Base-by-base conservation (phyloP, 2,797 vertebrate species). In the Arctocebus calabarensis region DNA sequence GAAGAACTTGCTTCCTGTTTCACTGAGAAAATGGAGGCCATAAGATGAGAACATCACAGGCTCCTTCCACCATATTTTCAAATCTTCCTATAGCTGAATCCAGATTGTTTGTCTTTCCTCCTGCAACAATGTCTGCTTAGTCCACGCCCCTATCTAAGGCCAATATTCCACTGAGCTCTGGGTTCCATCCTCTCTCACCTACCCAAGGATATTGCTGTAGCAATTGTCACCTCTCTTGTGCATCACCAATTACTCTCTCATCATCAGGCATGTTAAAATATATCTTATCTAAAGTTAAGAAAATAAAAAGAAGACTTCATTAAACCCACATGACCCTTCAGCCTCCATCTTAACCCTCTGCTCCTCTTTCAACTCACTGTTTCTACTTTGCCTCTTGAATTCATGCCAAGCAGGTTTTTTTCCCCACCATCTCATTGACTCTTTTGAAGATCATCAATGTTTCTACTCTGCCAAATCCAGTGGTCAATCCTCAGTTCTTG, bases 261-360 rank as follows among this genome's bases (percentile, higher is more conserved):
- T 66, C 5, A 70, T 10, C 9, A n/a, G 16, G 17, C n/a, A 34
- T 13, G 23, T 32, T 48, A 37, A 89, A 84, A 59, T 85, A 68
- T 23, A 45, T 13, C 52, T 84, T 34, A 59, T 82, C 27, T 78
- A 62, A 91, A 94, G 70, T 23, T 43, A 73, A 68, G 71, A 79
- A 74, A 64, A 84, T 22, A 83, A 79, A 40, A 94, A 70, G 43
- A 45, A 95, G 20, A 40, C 19, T 83, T 74, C 71, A 75, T 89
- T 71, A 89, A 62, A 83, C 5, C 16, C 22, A 48, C 7, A 11
- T 29, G 20, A 37, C 20, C 86, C 59, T 84, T 37, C 34, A 37
- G 37, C 29, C 68, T 10, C 27, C 82, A 62, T 48, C 59, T 27
- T 23, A 93, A 29, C 32, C 37, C 32, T 94, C n/a, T 61, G 10